Evolutionary conservation across 2,888 invertebrate species (phyloP), one percentile per base, ranked within the genome.

Genomic region (Chelonus formosanus): DNA sequence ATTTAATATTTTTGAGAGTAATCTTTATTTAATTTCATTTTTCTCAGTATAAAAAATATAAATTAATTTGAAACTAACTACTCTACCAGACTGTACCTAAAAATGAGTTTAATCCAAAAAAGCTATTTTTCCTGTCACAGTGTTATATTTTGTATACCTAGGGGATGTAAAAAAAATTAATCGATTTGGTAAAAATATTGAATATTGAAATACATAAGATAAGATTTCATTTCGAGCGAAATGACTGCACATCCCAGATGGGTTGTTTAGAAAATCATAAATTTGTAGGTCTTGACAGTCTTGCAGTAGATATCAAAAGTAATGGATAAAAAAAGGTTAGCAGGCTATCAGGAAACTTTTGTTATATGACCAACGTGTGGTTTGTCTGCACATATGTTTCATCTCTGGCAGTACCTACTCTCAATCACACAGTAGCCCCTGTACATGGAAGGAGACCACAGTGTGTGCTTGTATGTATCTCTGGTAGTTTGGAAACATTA

Each of bases 281-380:
- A 64, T 64, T 58, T 40, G 45, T 52, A 36, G 31, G 58, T 62
- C 32, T 52, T 43, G 53, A 34, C 64, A 64, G n/a, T n/a, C 58
- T 58, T 35, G 50, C 53, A 64, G 64, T 58, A 58, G 52, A 44
- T 61, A 61, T 32, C 44, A 7, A 44, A 43, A 52, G 53, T 35
- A 53, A 58, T n/a, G 35, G 35, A 64, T 45, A 44, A 32, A 64
- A 58, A 57, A 57, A 64, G 56, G 43, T 40, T 10, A 8, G 53
- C 48, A 10, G 43, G 63, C 63, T 69, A 67, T 57, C 67, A 57
- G 54, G 34, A 65, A 69, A 58, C 62, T 66, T 61, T 62, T 60
- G 53, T 56, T 59, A 54, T 58, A 63, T 48, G 67, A 35, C 47
- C 53, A 58, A 58, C 60, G 60, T 60, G 65, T 20, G 65, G 63